Evolutionary conservation across 2,797 vertebrate genomes (phyloP).

Genomic region (Acridotheres tristis): DNA sequence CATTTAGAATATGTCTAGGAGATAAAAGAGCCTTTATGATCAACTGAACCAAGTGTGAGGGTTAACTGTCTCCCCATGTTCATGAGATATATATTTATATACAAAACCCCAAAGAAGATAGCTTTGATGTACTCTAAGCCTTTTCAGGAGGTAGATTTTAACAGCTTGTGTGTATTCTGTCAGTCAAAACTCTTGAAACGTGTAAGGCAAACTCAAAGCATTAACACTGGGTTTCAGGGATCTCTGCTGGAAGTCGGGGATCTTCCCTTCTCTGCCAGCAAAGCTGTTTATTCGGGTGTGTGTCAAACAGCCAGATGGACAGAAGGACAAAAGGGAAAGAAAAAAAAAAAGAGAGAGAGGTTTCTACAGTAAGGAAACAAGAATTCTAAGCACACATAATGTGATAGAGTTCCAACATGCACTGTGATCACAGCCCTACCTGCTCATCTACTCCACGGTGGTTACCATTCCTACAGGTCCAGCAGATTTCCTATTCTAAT

Average conservation of each 20-base stretch:
- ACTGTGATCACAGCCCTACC: background rate
- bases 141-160: background rate
- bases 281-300: background rate
- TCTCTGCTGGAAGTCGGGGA: background rate
- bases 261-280: background rate
- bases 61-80: background rate
- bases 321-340: too few relatives aligned
- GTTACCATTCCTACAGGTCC: background rate
- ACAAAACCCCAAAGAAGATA: background rate
- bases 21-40: background rate
- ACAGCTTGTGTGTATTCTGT: background rate
- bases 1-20: background rate
- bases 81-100: background rate
- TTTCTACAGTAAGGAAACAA: background rate
- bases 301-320: background rate
- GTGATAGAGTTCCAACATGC: background rate
- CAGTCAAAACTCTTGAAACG: background rate
- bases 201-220: background rate
- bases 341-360: accelerated
- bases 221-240: background rate
- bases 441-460: background rate
- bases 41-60: background rate
- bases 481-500: background rate
- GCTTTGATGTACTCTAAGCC: background rate
- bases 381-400: background rate